Conservation (phyloP, 2,888 invertebrate species). For the Lasioglossum malachurum region DNA sequence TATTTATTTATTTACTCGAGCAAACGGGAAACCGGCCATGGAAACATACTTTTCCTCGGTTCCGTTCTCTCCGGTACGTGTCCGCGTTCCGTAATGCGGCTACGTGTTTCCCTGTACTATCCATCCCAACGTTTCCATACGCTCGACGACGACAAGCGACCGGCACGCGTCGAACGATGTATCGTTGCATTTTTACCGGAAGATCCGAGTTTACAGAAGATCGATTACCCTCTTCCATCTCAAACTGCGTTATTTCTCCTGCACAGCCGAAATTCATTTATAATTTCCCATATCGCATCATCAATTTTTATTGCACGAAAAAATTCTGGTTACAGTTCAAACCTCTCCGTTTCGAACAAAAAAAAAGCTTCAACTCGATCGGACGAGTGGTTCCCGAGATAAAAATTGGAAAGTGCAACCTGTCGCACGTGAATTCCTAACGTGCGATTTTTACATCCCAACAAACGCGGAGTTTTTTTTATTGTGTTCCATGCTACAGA, state of each 20-base stretch:
- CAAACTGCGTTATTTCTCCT: neutral
- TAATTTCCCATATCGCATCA: neutral
- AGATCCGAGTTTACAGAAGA: neutral
- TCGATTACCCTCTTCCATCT: neutral
- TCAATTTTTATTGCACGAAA: neutral
- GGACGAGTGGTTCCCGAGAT: neutral
- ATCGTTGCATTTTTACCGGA: slow-evolving; percentile 7
- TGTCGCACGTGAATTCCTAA: neutral
- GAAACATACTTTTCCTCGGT: slow-evolving; percentile 72
- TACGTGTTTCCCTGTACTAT: slow-evolving; percentile 25
- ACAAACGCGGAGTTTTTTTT: neutral
- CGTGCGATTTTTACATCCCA: neutral
- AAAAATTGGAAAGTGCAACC: neutral
- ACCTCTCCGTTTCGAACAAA: neutral
- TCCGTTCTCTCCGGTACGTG: slow-evolving; percentile 72
- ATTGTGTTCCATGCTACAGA: neutral
- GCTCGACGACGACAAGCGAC: neutral
- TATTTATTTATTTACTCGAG: slow-evolving; percentile 79
- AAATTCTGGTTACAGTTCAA: neutral
- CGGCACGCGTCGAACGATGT: neutral
- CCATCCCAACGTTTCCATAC: neutral
- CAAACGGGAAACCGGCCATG: slow-evolving; percentile 54
- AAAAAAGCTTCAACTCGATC: neutral
- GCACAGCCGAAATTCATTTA: neutral
- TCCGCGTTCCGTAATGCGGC: slow-evolving; percentile 76